phyloP scores from a whole-genome alignment of 2,113 vertebrate species.

The Myotis yumanensis region DNA sequence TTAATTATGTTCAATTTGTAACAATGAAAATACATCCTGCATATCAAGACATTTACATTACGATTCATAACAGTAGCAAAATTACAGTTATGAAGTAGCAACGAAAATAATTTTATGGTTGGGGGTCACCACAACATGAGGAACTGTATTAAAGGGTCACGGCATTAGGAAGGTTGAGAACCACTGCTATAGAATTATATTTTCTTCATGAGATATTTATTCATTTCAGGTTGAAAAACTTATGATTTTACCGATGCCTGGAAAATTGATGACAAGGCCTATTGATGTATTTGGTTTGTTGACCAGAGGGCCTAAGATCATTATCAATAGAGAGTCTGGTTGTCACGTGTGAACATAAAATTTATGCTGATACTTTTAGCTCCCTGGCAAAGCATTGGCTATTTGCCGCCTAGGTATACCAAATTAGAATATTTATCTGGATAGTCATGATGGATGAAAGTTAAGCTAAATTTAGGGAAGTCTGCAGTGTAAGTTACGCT shows the following conservation, averaged over 20 bases:
- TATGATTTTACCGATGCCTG: not conserved
- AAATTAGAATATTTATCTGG: not conserved
- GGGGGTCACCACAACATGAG: no score
- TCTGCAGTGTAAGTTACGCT: not conserved
- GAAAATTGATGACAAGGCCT: not conserved
- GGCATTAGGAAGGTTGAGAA: no score
- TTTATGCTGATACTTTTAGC: not conserved
- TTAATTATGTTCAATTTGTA: no score
- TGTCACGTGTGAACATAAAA: constrained; percentile 36
- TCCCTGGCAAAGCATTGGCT: not conserved
- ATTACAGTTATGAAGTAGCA: no score
- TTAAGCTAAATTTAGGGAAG: not conserved
- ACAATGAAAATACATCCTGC: no score
- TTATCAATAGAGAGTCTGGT: not conserved
- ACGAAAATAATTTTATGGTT: no score
- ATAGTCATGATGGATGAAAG: not conserved
- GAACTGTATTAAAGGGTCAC: no score
- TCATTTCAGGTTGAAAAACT: not conserved
- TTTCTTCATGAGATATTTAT: not conserved
- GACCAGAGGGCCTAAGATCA: not conserved
- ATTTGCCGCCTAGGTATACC: not conserved
- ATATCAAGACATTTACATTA: no score
- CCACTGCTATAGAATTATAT: not conserved
- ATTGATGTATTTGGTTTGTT: not conserved
- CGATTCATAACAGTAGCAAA: no score